phyloP scores from a whole-genome alignment of 2,113 vertebrate genomes.

The Platichthys flesus region DNA sequence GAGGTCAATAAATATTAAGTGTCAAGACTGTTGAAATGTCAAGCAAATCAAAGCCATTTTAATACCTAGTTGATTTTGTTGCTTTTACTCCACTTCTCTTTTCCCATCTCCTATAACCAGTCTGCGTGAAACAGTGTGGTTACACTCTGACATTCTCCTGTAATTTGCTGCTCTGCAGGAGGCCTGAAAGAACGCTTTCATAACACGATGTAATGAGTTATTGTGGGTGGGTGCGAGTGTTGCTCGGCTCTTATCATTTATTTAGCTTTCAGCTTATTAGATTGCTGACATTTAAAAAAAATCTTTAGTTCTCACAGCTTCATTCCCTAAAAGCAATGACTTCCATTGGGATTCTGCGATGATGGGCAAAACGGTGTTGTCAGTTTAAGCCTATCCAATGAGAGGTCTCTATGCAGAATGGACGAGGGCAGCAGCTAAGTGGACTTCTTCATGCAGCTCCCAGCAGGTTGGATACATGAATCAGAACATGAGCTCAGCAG shows the following conservation, averaged over 20 bases:
- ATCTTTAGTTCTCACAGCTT: constrained; percentile 6
- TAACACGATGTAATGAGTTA: constrained; percentile 66
- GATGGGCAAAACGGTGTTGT: constrained; percentile 2
- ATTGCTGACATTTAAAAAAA: constrained; percentile 32
- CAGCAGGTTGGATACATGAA: constrained; percentile 46
- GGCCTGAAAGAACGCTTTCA: constrained; percentile 62
- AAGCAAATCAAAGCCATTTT: neutral
- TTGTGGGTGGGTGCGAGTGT: constrained; percentile 10
- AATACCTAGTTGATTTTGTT: too few relatives aligned
- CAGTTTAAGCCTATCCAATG: constrained; percentile 37
- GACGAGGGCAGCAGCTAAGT: constrained; percentile 3
- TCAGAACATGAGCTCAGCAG: constrained; percentile 36
- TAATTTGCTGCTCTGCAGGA: constrained; percentile 72
- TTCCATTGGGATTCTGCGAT: neutral
- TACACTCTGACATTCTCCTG: constrained; percentile 77
- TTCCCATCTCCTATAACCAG: constrained; percentile 61
- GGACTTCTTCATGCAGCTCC: constrained; percentile 28
- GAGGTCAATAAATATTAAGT: neutral
- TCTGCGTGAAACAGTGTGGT: constrained; percentile 68
- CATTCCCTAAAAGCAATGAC: neutral
- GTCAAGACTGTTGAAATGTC: neutral
- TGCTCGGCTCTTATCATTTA: constrained; percentile 17
- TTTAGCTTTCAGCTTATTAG: constrained; percentile 2
- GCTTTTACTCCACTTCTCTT: constrained; percentile 22
- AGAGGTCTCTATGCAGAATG: constrained; percentile 27